Base-by-base conservation (phyloP, 1,140 invertebrate species). In the Drosophila gunungcola region DNA sequence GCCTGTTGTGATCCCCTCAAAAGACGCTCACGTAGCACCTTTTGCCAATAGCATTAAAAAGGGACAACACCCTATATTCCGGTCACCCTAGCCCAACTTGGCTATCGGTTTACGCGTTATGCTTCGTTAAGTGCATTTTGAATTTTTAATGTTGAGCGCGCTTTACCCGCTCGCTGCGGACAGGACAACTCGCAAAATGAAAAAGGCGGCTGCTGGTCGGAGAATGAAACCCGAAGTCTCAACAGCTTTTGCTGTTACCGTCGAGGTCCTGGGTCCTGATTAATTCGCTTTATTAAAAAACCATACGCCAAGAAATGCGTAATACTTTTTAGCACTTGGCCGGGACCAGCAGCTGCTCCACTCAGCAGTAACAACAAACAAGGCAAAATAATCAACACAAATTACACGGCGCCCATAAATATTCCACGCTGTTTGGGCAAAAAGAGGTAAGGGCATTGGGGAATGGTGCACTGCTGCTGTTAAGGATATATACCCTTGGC, bases 111-210 rank as follows among this genome's bases (percentile, higher is more conserved):
- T 89, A 88, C 84, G 84, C 84, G 83, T 79, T 79, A 83, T 88
- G 84, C 84, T 83, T 89, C 83, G 83, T 88, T 88, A 88, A 88
- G 83, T 88, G 83, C 83, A 88, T 89, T 88, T 83, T 88, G 83
- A 88, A 88, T 88, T 83, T 88, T 88, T 88, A 88, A 88, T 88
- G 83, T 49, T 80, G 73, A 73, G 60, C 82, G 54, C 73, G 38
- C 51, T 65, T 64, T 10, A 16, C 13, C 32, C 49, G 49, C 49
- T 29, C 38, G 52, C 38, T 58, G 56, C 29, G 61, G 60, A 32
- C 5, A 48, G 61, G 60, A 32, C 5, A 48, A 34, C 46, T 69
- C 42, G 52, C 54, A 60, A 42, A 67, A 46, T 52, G 38, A 38
- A 68, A 57, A 48, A n/a, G 49, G 38, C 27, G 48, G 25, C 36